phyloP scores from a whole-genome alignment of 2,888 invertebrate genomes.

The Caenorhabditis sp. region DNA sequence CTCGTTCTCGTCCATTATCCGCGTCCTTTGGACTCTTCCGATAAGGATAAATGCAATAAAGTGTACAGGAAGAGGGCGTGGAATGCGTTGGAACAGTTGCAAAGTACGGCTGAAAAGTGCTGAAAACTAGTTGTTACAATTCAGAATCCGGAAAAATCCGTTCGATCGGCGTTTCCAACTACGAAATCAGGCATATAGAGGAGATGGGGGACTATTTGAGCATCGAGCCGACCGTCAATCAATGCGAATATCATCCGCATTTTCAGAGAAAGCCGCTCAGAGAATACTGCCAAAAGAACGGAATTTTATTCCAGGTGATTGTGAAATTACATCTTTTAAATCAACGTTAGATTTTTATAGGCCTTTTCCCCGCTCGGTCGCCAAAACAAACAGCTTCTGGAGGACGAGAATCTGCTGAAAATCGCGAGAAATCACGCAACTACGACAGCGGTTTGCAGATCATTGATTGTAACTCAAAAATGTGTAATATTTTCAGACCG shows the following conservation, averaged over 20 bases:
- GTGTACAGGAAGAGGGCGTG: slow-evolving; percentile 85
- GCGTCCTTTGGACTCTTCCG: slow-evolving; percentile 82
- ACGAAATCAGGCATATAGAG: slow-evolving; percentile 84
- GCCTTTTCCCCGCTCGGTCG: slow-evolving; percentile 80
- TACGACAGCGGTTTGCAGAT: slow-evolving; percentile 32
- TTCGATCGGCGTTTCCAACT: slow-evolving; percentile 88
- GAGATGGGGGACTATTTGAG: slow-evolving; percentile 81
- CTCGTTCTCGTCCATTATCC: slow-evolving; percentile 87
- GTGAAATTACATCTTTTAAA: background rate
- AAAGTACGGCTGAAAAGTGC: slow-evolving; percentile 79
- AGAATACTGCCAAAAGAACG: slow-evolving; percentile 78
- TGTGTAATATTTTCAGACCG: background rate
- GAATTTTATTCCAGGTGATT: slow-evolving; percentile 78
- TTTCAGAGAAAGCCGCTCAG: slow-evolving; percentile 34
- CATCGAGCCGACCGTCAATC: slow-evolving; percentile 65
- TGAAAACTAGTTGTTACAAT: too few species aligned
- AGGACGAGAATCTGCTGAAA: slow-evolving; percentile 82
- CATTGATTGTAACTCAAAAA: background rate
- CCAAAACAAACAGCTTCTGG: slow-evolving; percentile 80
- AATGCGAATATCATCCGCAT: slow-evolving; percentile 58
- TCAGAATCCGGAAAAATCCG: too few species aligned
- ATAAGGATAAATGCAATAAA: slow-evolving; percentile 81
- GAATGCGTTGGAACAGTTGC: slow-evolving; percentile 83
- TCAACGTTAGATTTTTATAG: slow-evolving; percentile 67
- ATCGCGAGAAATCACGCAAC: slow-evolving; percentile 83